Percentiles rank a stretch among this genome's conserved stretches.
These are phyloP conservation scores for Oreonectes daqikongensis DNA, from an alignment of 2,797 vertebrate genomes.

Conservation along the genomic window DNA sequence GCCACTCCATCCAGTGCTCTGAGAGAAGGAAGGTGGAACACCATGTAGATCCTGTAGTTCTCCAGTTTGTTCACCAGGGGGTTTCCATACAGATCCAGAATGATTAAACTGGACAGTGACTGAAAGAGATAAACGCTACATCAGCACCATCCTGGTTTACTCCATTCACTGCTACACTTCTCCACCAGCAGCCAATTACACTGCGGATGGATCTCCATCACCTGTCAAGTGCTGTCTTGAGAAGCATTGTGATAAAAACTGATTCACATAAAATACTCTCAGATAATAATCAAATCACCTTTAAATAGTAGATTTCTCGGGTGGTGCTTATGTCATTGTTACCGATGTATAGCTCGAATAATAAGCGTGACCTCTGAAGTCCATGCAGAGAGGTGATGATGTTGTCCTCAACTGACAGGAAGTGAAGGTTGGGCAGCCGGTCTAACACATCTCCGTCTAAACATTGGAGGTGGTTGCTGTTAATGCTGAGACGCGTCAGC, in stretches of 20 bases:
- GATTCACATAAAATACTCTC: background rate
- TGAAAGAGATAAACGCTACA: slow-evolving; percentile 54
- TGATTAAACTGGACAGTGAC: slow-evolving; percentile 82
- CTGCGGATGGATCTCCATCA: background rate
- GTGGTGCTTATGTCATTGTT: slow-evolving; percentile 82
- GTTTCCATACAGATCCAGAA: slow-evolving; percentile 85
- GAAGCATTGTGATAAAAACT: background rate
- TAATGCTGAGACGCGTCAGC: slow-evolving; percentile 80
- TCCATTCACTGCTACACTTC: background rate
- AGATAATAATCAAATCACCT: slow-evolving; percentile 67
- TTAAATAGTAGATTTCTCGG: slow-evolving; percentile 83
- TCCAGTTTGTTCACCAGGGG: slow-evolving; percentile 80
- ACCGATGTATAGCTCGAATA: slow-evolving; percentile 84
- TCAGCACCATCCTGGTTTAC: background rate
- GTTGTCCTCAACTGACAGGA: slow-evolving; percentile 86
- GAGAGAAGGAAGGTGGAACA: slow-evolving; percentile 84
- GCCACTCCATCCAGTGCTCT: slow-evolving; percentile 84
- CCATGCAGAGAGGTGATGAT: slow-evolving; percentile 78
- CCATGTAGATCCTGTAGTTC: slow-evolving; percentile 83
- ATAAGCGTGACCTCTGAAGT: slow-evolving; percentile 75
- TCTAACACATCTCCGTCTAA: slow-evolving; percentile 77
- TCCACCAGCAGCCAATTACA: too few relatives aligned
- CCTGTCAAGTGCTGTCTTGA: background rate
- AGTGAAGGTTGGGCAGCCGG: slow-evolving; percentile 79
- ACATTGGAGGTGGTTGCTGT: slow-evolving; percentile 80